Percentiles rank a stretch among this genome's conserved stretches.
These are phyloP conservation scores for Rhynchonema sp. DNA, from an alignment of 2,888 invertebrate species.

Conservation along the genomic window DNA sequence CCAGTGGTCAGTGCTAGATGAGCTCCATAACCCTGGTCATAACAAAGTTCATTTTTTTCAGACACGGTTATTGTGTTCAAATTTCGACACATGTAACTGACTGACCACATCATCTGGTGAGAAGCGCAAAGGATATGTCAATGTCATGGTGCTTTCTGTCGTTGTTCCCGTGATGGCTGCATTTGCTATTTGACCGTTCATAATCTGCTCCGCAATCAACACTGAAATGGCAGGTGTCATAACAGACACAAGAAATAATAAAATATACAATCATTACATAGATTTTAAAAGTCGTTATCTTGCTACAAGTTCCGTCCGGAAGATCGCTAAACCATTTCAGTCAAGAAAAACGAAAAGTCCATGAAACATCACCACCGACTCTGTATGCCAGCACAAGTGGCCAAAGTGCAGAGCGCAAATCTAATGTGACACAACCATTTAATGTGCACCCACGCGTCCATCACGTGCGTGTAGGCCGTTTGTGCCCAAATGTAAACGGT, in stretches of 20 bases:
- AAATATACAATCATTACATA: too few relatives aligned
- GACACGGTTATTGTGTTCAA: too few relatives aligned
- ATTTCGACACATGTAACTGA: too few relatives aligned
- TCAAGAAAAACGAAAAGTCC: too few relatives aligned
- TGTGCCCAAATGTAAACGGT: slow-evolving; percentile 60
- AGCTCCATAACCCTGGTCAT: slow-evolving; percentile 10
- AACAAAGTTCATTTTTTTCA: too few relatives aligned
- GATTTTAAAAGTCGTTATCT: too few relatives aligned
- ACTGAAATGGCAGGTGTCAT: too few relatives aligned
- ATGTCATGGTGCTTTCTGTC: not conserved
- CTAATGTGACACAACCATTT: slow-evolving; percentile 37
- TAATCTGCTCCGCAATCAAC: not conserved
- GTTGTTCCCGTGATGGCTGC: not conserved
- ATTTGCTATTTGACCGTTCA: not conserved
- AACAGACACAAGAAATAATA: too few relatives aligned
- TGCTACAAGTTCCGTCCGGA: too few relatives aligned
- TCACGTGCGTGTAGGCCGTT: slow-evolving; percentile 37
- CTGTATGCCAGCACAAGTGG: slow-evolving; percentile 31
- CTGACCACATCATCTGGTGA: not conserved
- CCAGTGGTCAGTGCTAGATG: slow-evolving; percentile 13
- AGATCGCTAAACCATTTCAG: too few relatives aligned
- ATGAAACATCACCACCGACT: too few relatives aligned
- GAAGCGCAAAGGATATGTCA: not conserved
- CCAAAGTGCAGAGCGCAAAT: slow-evolving; percentile 37
- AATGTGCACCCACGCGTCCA: slow-evolving; percentile 40